Evolutionary conservation across 2,113 vertebrate species (phyloP).

Genomic region (Mormoops blainvillei): DNA sequence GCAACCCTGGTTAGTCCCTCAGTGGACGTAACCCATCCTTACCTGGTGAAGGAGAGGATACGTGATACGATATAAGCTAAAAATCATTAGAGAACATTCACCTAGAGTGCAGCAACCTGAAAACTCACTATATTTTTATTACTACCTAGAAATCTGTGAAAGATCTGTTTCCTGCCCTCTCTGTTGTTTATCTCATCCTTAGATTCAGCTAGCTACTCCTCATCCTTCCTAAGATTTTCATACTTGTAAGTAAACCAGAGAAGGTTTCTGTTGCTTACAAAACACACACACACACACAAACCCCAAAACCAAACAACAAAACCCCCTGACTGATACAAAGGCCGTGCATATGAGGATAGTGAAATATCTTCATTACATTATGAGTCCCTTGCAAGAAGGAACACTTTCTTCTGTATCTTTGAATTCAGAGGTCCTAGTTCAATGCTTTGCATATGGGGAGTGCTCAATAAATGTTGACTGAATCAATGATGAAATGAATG

Average conservation of each 20-base stretch:
- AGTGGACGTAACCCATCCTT: not conserved
- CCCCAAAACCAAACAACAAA: too few relatives aligned
- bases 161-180: not conserved
- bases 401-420: not conserved
- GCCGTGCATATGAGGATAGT: not conserved
- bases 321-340: not conserved
- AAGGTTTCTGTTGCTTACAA: not conserved
- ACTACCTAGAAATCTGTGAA: not conserved
- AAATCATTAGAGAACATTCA: not conserved
- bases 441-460: not conserved
- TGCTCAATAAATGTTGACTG: not conserved
- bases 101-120: not conserved
- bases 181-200: not conserved
- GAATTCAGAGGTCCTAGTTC: not conserved
- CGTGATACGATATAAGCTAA: not conserved
- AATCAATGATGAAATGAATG: not conserved
- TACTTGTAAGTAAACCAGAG: not conserved
- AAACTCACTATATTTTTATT: not conserved
- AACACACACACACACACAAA: not conserved
- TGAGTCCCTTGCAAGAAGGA: not conserved
- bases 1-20: not conserved
- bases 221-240: not conserved
- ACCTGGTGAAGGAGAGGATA: not conserved
- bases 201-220: not conserved
- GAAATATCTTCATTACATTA: not conserved